A percentile compares a stretch with the other conserved stretches of the same genome.
Evolutionary conservation across 2,797 vertebrate genomes (phyloP).

Genomic region (Sebastes hubbsi): DNA sequence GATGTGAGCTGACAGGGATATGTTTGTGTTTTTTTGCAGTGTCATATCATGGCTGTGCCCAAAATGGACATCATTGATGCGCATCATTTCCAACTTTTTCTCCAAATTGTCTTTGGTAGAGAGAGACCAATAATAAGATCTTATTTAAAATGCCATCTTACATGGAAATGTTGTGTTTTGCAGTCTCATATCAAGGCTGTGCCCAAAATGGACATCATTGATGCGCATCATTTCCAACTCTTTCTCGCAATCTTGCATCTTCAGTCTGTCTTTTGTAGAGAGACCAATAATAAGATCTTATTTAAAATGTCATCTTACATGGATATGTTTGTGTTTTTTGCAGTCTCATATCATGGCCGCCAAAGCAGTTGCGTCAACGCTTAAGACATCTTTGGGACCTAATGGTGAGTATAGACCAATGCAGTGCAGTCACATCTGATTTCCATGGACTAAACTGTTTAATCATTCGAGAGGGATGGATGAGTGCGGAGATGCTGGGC

Average conservation of each 20-base stretch:
- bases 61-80: neutral
- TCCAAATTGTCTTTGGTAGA: neutral
- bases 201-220: neutral
- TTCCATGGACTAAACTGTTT: neutral
- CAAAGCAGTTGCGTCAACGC: conserved; percentile 95
- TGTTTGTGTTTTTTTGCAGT: conserved; percentile 15
- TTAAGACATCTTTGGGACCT: conserved; percentile 95
- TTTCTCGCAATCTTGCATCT: too few species aligned
- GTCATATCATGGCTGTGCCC: neutral
- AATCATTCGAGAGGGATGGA: neutral
- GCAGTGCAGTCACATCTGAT: too few species aligned
- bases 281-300: too few species aligned
- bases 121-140: accelerated
- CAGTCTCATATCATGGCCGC: conserved; percentile 99
- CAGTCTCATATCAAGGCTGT: conserved; percentile 65
- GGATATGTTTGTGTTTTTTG: conserved; percentile 47
- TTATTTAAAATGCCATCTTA: neutral
- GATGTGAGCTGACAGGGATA: neutral
- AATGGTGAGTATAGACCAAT: conserved; percentile 85
- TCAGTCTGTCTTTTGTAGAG: too few species aligned
- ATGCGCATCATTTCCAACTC: too few species aligned
- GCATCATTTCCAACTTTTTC: neutral
- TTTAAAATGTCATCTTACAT: neutral
- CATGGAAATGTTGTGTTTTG: conserved; percentile 41
- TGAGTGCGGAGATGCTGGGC: neutral